Evolutionary conservation across 1,140 invertebrate species (phyloP).

Genomic region (Teleopsis dalmanni): DNA sequence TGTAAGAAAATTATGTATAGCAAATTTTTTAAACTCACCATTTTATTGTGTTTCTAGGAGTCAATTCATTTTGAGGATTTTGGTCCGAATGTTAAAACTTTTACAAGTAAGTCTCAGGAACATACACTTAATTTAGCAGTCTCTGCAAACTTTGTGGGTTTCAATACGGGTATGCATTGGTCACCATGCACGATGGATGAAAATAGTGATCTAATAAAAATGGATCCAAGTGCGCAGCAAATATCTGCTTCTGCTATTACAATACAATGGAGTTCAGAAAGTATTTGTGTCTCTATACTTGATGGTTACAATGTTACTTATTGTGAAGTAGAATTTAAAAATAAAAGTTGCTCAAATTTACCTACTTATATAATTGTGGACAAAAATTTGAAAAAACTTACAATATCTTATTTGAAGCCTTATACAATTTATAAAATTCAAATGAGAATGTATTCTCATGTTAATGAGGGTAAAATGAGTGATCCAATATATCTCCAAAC

Average conservation of each 20-base stretch:
- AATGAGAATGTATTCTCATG: slow-evolving; percentile 12
- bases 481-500: slow-evolving; percentile 8
- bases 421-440: slow-evolving; percentile 9
- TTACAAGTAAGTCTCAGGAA: slow-evolving; percentile 18
- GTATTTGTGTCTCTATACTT: slow-evolving; percentile 29
- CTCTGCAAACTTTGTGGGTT: slow-evolving; percentile 27
- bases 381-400: slow-evolving; percentile 9
- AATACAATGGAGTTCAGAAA: slow-evolving; percentile 29
- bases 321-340: slow-evolving; percentile 17
- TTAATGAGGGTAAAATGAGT: slow-evolving; percentile 11
- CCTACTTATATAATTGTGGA: background rate
- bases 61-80: slow-evolving; percentile 31
- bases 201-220: slow-evolving; percentile 29
- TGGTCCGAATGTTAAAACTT: slow-evolving; percentile 13
- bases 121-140: slow-evolving; percentile 28
- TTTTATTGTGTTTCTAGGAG: slow-evolving; percentile 5
- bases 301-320: slow-evolving; percentile 36
- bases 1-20: slow-evolving; percentile 10
- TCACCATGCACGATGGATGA: slow-evolving; percentile 26
- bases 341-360: background rate
- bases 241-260: slow-evolving; percentile 19
- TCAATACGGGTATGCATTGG: slow-evolving; percentile 35
- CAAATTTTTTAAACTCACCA: background rate
- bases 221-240: slow-evolving; percentile 26
- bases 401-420: slow-evolving; percentile 8